phyloP scores from a whole-genome alignment of 2,113 vertebrate genomes.

The Sciurus niger region DNA sequence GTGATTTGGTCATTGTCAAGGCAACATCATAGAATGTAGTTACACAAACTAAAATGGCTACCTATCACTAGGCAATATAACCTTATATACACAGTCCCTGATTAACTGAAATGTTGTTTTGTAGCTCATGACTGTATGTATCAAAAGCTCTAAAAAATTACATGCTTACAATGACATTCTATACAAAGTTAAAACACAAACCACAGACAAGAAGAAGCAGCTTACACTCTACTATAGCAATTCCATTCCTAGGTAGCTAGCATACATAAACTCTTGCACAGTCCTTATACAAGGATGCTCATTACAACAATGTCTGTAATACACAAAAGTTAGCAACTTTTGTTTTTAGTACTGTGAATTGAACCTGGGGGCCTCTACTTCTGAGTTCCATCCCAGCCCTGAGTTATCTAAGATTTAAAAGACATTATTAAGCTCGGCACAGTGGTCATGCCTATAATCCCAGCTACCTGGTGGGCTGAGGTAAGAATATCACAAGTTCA shows the following conservation, averaged over 20 bases:
- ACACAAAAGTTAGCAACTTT: not conserved
- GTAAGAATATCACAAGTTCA: too few species aligned
- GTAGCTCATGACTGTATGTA: not conserved
- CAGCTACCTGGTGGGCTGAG: too few species aligned
- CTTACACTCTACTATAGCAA: not conserved
- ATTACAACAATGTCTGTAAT: not conserved
- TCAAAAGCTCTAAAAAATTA: not conserved
- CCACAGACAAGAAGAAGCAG: not conserved
- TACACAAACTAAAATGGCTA: not conserved
- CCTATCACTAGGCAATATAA: not conserved
- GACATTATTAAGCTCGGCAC: not conserved
- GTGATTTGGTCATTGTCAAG: not conserved
- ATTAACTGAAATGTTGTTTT: not conserved
- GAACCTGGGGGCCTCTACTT: too few species aligned
- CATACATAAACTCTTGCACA: not conserved
- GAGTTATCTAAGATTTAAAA: not conserved
- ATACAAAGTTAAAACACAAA: constrained; percentile 50
- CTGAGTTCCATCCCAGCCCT: too few species aligned
- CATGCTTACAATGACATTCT: not conserved
- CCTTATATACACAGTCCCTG: not conserved
- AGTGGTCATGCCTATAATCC: too few species aligned
- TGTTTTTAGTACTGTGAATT: too few species aligned
- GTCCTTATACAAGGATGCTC: not conserved
- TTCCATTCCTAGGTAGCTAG: not conserved
- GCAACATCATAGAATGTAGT: not conserved